Conservation (phyloP, 2,113 vertebrate genomes). For the Zapus hudsonius region DNA sequence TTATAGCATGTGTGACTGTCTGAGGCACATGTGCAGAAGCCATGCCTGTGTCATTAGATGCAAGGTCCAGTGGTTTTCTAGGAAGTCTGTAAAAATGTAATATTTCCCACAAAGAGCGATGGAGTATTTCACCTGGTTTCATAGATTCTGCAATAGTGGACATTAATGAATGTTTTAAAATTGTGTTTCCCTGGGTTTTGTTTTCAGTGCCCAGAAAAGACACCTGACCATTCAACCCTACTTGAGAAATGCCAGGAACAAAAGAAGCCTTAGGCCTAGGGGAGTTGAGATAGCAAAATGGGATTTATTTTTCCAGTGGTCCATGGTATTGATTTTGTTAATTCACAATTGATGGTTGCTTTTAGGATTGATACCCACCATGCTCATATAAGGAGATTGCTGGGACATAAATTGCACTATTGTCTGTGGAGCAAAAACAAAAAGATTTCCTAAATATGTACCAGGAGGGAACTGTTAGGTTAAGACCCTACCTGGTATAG, state of each 20-base stretch:
- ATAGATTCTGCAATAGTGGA: not conserved
- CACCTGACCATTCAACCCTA: not conserved
- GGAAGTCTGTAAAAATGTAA: not conserved
- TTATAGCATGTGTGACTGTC: fast-evolving
- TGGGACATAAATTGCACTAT: not conserved
- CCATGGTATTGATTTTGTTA: not conserved
- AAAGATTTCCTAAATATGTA: not conserved
- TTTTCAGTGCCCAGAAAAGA: not conserved
- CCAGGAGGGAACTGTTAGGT: not conserved
- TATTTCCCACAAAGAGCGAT: not conserved
- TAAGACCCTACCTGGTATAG: not conserved
- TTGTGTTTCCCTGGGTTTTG: not conserved
- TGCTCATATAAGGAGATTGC: not conserved
- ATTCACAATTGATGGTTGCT: not conserved
- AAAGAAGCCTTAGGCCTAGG: not conserved
- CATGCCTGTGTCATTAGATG: fast-evolving
- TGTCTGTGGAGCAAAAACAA: not conserved
- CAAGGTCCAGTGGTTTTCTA: not conserved
- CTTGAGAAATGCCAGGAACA: not conserved
- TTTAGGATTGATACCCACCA: not conserved
- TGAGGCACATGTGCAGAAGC: fast-evolving
- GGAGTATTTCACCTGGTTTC: not conserved
- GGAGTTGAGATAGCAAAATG: not conserved
- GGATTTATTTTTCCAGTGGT: not conserved
- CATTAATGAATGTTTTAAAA: not conserved